Percentiles rank a stretch among this genome's conserved stretches.
These are phyloP conservation scores for Periophthalmus modestus DNA, from an alignment of 2,113 vertebrate species.

Conservation along the genomic window DNA sequence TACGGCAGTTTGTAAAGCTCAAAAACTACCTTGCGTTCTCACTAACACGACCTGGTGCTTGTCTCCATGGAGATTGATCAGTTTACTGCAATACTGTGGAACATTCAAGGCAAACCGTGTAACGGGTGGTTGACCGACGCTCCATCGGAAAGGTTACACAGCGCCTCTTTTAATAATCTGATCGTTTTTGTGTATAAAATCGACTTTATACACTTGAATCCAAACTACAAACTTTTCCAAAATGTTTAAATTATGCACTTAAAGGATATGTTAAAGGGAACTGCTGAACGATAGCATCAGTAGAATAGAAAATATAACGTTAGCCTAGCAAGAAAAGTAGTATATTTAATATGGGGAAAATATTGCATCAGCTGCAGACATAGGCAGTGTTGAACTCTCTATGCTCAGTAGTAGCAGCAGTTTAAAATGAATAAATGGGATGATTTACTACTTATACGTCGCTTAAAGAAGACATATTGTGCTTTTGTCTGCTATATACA, in stretches of 20 bases:
- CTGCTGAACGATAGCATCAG: not conserved
- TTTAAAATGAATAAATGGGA: not conserved
- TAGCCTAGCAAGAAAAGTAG: constrained; percentile 28
- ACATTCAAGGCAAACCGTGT: too few relatives aligned
- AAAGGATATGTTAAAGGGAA: not conserved
- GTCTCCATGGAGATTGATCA: too few relatives aligned
- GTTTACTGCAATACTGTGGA: too few relatives aligned
- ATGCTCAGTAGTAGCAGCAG: not conserved
- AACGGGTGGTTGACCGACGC: too few relatives aligned
- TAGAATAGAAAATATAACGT: not conserved
- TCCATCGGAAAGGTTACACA: too few relatives aligned
- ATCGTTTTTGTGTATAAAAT: not conserved
- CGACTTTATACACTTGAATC: not conserved
- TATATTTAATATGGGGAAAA: not conserved
- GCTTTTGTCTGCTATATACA: too few relatives aligned
- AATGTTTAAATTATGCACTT: not conserved
- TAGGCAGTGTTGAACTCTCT: not conserved
- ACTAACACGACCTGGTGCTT: too few relatives aligned
- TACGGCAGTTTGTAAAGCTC: too few relatives aligned
- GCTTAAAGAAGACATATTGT: not conserved
- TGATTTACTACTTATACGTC: not conserved
- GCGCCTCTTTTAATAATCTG: too few relatives aligned
- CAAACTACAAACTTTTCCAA: not conserved
- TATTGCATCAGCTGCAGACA: not conserved
- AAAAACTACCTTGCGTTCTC: too few relatives aligned